phyloP scores from a whole-genome alignment of 2,888 invertebrate species.

The Pherbina coryleti region DNA sequence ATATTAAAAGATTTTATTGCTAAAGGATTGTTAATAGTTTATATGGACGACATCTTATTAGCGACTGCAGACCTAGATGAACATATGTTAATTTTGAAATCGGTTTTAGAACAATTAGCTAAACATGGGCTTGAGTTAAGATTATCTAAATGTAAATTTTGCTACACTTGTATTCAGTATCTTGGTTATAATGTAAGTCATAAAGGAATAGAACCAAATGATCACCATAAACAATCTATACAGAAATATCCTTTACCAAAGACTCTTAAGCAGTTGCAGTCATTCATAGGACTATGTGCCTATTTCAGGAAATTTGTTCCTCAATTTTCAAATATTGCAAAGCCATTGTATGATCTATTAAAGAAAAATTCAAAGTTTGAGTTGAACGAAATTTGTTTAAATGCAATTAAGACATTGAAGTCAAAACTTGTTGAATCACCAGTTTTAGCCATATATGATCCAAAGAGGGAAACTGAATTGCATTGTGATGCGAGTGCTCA shows the following conservation, averaged over 20 bases:
- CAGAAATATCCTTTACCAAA: constrained; percentile 28
- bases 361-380: constrained; percentile 36
- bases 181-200: constrained; percentile 37
- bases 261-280: constrained; percentile 28
- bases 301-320: constrained; percentile 41
- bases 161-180: constrained; percentile 32
- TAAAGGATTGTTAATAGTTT: constrained; percentile 31
- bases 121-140: constrained; percentile 34
- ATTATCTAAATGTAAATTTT: constrained; percentile 41
- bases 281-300: constrained; percentile 42
- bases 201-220: constrained; percentile 36
- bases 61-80: constrained; percentile 34
- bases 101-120: constrained; percentile 27
- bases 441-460: constrained; percentile 57
- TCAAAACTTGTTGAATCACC: constrained; percentile 44
- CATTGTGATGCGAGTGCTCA: constrained; percentile 58
- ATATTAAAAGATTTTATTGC: constrained; percentile 40
- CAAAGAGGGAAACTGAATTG: constrained; percentile 53
- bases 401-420: constrained; percentile 38
- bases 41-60: constrained; percentile 44
- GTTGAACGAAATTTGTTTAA: constrained; percentile 34
- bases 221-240: constrained; percentile 33
- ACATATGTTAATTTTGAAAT: constrained; percentile 36
- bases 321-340: constrained; percentile 37
- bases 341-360: constrained; percentile 33